Conservation (phyloP, 2,888 invertebrate genomes). For the Micoletzkya japonica region DNA sequence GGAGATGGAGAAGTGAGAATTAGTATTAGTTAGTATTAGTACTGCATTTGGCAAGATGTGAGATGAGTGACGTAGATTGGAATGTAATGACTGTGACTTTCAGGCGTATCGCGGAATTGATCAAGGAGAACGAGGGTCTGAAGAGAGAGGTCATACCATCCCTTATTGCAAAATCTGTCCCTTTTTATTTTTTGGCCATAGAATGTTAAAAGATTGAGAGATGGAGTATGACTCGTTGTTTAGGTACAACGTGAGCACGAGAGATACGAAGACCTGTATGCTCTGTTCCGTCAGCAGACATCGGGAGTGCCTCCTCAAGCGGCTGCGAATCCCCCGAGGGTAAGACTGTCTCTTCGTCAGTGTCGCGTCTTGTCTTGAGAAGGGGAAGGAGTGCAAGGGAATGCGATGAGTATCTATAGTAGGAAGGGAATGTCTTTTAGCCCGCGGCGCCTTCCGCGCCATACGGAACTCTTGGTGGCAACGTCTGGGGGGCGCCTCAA, state of each 20-base stretch:
- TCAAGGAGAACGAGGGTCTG: slow-evolving; percentile 49
- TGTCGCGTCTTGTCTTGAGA: neutral
- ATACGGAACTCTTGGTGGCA: slow-evolving; percentile 22
- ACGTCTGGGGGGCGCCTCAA: slow-evolving; percentile 20
- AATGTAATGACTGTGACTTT: slow-evolving; percentile 30
- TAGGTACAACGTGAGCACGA: slow-evolving; percentile 49
- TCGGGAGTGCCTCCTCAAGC: too few species aligned
- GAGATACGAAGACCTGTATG: slow-evolving; percentile 56
- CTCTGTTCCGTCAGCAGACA: slow-evolving; percentile 50
- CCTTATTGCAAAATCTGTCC: neutral
- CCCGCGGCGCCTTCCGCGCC: slow-evolving; percentile 10
- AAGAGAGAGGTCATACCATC: slow-evolving; percentile 46
- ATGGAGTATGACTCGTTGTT: neutral
- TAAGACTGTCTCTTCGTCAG: too few species aligned
- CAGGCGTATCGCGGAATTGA: slow-evolving; percentile 49
- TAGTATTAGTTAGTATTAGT: neutral
- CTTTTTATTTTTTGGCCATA: neutral
- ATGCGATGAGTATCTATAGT: neutral
- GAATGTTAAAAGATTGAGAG: too few species aligned
- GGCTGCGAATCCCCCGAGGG: too few species aligned
- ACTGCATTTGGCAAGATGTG: neutral
- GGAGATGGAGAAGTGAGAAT: slow-evolving; percentile 21
- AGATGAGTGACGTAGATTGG: neutral
- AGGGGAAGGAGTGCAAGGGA: neutral
- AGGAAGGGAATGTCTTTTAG: slow-evolving; percentile 7